These are phyloP conservation scores for Volucella zonaria DNA, from an alignment of 2,888 invertebrate species.

Conservation along the genomic window DNA sequence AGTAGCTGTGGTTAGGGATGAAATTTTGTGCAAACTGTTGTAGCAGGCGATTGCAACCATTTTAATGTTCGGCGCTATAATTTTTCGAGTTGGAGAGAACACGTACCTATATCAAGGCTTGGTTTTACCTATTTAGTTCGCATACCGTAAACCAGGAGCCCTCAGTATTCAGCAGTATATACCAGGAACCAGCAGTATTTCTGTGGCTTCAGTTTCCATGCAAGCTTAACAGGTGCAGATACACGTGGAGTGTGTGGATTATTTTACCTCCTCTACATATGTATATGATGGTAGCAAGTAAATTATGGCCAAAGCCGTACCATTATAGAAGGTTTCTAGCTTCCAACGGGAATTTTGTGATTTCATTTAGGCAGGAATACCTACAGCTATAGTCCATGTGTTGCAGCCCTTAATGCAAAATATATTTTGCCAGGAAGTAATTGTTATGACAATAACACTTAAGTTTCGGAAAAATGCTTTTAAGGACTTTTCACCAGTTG, in stretches of 20 bases:
- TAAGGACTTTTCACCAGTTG: too few relatives aligned
- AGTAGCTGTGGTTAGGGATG: neutral
- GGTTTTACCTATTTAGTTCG: too few relatives aligned
- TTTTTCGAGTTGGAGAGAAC: neutral
- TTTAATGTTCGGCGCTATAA: neutral
- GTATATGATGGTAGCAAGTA: conserved; percentile 28
- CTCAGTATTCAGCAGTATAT: too few relatives aligned
- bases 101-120: too few relatives aligned
- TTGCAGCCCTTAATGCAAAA: too few relatives aligned
- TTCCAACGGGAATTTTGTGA: neutral
- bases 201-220: neutral
- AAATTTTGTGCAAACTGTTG: neutral
- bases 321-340: neutral
- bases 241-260: conserved; percentile 1
- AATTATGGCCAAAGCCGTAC: conserved; percentile 20
- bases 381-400: too few relatives aligned
- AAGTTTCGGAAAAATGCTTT: too few relatives aligned
- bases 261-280: conserved; percentile 18
- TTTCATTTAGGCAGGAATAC: neutral
- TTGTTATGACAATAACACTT: too few relatives aligned
- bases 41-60: neutral
- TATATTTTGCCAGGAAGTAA: too few relatives aligned
- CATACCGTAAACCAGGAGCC: too few relatives aligned
- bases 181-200: neutral
- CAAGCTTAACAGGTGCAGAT: conserved; percentile 27